Base-by-base conservation (phyloP, 2,888 invertebrate species). In the Eucera pruinosa region DNA sequence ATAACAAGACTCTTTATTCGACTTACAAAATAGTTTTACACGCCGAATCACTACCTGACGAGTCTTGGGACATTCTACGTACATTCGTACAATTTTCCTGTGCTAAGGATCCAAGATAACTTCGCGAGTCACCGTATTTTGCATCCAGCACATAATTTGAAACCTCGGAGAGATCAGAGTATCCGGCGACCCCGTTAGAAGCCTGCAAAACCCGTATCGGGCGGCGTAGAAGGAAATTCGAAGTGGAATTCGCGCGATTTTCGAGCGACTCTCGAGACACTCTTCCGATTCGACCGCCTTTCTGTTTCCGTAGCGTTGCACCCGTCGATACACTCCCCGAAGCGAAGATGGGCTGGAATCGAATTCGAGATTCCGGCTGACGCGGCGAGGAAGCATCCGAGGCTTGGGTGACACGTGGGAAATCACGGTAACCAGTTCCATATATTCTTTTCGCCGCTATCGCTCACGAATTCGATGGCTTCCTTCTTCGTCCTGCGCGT, bases 371-470 rank as follows among this genome's bases (percentile, higher is more conserved):
- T 80, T 80, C 71, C 55, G 27, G 48, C 65, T 64, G 78, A 82
- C 73, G 48, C 69, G 67, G 60, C 64, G 47, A 47, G 57, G 67
- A 69, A 61, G 61, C 48, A 25, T 48, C 33, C 52, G 52, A 65
- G 57, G 61, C 50, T 68, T 25, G 47, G 58, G 62, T 78, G 84
- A 85, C 85, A 85, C 82, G 81, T 85, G 85, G 80, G 81, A 85
- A 85, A 85, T 85, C 85, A 83, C 73, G 61, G 77, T 77, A 72
- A 81, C 81, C 84, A 85, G 70, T 75, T 81, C 65, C 68, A 66
- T 83, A 78, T 74, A 81, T 84, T 72, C 39, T 55, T 41, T 60
- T 52, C 58, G 39, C 9, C 57, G 48, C 48, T 68, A 84, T 81
- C 81, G 70, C 57, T 84, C 77, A 61, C 74, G 72, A 75, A 79